Percentiles rank a stretch among this genome's conserved stretches.
phyloP scores from a whole-genome alignment of 2,113 vertebrate species.

The Pomatostomus ruficeps region DNA sequence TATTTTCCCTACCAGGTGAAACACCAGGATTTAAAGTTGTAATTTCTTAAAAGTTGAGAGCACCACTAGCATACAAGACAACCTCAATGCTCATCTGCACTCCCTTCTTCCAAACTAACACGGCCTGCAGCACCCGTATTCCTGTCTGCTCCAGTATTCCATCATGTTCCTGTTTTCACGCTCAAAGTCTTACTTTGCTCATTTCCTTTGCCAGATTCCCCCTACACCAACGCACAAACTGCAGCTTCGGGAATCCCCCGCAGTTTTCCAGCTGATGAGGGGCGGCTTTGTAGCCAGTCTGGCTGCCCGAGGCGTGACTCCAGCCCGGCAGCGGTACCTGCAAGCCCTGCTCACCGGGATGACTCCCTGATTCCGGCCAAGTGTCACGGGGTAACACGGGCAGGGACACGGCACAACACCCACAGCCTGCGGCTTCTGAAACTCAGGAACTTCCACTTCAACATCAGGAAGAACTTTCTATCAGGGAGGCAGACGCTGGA shows the following conservation, averaged over 20 bases:
- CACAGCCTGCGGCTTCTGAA: background rate
- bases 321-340: accelerated
- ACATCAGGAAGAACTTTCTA: background rate
- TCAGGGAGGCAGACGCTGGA: background rate
- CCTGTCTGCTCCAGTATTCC: background rate
- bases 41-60: background rate
- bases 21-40: background rate
- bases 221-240: background rate
- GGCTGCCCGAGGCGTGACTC: accelerated
- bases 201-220: background rate
- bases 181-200: accelerated
- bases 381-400: background rate
- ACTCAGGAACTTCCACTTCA: background rate
- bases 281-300: background rate
- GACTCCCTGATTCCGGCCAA: background rate
- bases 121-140: accelerated
- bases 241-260: too few species aligned
- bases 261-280: background rate
- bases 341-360: accelerated
- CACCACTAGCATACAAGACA: background rate
- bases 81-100: background rate
- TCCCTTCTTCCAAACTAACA: background rate
- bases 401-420: accelerated
- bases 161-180: accelerated
- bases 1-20: background rate